Base-by-base conservation (phyloP, 1,140 invertebrate genomes). In the Penaeus vannamei region DNA sequence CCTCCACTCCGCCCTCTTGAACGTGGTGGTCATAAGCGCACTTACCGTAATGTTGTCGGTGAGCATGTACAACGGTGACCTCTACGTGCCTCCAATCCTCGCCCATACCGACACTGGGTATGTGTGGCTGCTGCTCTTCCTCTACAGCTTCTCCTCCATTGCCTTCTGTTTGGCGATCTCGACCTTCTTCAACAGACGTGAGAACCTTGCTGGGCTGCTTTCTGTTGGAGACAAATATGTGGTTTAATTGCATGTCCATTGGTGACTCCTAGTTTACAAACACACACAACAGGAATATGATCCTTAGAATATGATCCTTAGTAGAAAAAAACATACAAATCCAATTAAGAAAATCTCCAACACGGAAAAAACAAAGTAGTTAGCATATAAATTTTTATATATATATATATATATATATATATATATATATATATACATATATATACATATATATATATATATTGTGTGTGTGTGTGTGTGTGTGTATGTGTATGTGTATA, bases 131-230 rank as follows among this genome's bases (percentile, higher is more conserved):
- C 23, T 91, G 26, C 76, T 90, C 22, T 61, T 85, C 26, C 76
- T 90, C 7, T 91, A 91, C 53, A 88, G 90, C 20, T 85, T 91
- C 23, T 91, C 85, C 36, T 83, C 88, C 61, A 91, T 91, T 29
- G 62, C 79, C 26, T 91, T 91, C 76, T 91, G 90, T 29, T 66
- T 91, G 36, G 86, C 86, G 62, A 85, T 91, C 42, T 87, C 90
- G 7, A 87, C 88, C 23, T 90, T 91, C 88, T 91, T 91, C 86
- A 91, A 87, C 69, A 79, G 85, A 81, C 90, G 90, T 91, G 64
- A 89, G 90, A 90, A 12, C 20, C 0, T 53, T 53, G 12, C 17
- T 2, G 12, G 12, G 53, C 12, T 53, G 12, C 0, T 53, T 53
- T 42, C 8, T 42, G 36, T 42, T 42, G 36, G 36, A 7, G 36